A percentile compares a stretch with the other conserved stretches of the same genome.
Evolutionary conservation across 1,140 invertebrate species (phyloP).

Genomic region (Drosophila trapezifrons): DNA sequence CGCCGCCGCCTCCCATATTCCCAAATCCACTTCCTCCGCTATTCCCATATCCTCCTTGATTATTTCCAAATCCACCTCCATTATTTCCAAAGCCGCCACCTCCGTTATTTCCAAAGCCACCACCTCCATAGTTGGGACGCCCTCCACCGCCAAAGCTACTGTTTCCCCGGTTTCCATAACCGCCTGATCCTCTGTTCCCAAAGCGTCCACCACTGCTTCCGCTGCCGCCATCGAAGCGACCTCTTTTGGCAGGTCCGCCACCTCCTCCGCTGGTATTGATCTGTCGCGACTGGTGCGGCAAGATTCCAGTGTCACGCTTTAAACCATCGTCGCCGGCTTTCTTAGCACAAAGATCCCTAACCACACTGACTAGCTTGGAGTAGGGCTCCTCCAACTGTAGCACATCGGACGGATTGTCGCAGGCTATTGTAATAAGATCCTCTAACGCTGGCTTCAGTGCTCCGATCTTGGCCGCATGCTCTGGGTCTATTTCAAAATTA

Average conservation of each 20-base stretch:
- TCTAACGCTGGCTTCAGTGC: slow-evolving; percentile 95
- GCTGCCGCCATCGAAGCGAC: slow-evolving; percentile 41
- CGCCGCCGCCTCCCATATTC: slow-evolving; percentile 25
- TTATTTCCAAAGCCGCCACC: slow-evolving; percentile 15
- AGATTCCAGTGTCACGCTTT: slow-evolving; percentile 84
- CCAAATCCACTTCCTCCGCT: slow-evolving; percentile 7
- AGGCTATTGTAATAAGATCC: slow-evolving; percentile 90
- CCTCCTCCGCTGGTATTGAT: slow-evolving; percentile 48
- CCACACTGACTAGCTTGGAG: slow-evolving; percentile 87
- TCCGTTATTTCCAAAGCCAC: slow-evolving; percentile 18
- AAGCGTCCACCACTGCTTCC: slow-evolving; percentile 67
- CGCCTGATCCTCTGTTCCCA: slow-evolving; percentile 36
- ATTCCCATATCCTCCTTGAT: slow-evolving; percentile 2
- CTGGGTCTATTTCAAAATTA: slow-evolving; percentile 93
- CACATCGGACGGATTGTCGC: slow-evolving; percentile 90
- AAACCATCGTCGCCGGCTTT: slow-evolving; percentile 89
- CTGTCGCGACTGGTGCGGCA: slow-evolving; percentile 82
- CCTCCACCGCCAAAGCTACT: slow-evolving; percentile 14
- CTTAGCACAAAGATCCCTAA: slow-evolving; percentile 89
- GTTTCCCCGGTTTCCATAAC: slow-evolving; percentile 50
- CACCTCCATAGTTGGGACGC: slow-evolving; percentile 4
- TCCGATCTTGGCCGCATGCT: slow-evolving; percentile 91
- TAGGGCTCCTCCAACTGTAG: slow-evolving; percentile 86
- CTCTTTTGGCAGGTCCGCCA: slow-evolving; percentile 52
- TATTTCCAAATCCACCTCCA: slow-evolving; percentile 9